These are phyloP conservation scores for Pollimyrus isidori DNA, from an alignment of 2,113 vertebrate species.

Conservation along the genomic window DNA sequence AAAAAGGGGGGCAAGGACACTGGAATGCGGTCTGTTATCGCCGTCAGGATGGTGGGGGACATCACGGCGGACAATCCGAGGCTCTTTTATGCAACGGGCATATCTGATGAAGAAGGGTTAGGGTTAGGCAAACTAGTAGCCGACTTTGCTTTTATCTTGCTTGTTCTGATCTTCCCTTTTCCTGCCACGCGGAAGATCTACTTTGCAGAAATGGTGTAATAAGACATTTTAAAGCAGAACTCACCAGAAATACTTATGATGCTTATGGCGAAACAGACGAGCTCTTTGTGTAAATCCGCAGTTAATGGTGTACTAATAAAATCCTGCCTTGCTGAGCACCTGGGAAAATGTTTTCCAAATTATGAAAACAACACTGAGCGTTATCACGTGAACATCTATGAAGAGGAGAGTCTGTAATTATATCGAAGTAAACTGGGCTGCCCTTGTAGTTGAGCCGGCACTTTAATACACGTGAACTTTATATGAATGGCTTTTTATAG, in stretches of 20 bases:
- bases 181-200: background rate
- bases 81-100: background rate
- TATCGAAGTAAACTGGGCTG: background rate
- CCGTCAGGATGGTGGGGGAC: background rate
- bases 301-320: background rate
- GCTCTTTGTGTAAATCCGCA: background rate
- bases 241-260: background rate
- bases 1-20: background rate
- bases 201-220: background rate
- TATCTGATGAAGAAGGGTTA: background rate
- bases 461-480: background rate
- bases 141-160: background rate
- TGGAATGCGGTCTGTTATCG: background rate
- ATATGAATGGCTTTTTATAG: background rate
- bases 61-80: background rate
- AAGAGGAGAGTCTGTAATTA: background rate
- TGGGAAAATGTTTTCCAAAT: background rate
- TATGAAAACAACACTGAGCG: background rate
- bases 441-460: background rate
- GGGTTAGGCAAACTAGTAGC: background rate
- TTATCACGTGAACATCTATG: background rate
- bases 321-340: background rate
- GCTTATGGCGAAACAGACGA: background rate
- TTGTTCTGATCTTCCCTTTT: background rate
- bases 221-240: background rate